Base-by-base conservation (phyloP, 1,140 invertebrate species). In the Nebria ingens region DNA sequence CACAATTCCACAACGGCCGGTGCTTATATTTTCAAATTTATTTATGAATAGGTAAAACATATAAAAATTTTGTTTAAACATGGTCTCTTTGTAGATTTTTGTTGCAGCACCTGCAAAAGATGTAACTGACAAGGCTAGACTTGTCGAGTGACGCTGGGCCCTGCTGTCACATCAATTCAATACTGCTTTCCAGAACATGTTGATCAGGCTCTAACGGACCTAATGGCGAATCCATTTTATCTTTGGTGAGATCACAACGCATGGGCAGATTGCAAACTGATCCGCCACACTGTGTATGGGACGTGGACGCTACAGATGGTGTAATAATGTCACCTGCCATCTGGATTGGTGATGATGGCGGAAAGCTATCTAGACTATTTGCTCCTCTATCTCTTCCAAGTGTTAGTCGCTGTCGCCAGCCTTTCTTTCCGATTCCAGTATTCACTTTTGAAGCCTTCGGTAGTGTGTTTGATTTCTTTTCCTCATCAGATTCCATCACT, bases 381-480 rank as follows among this genome's bases (percentile, higher is more conserved):
- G 15, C n/a, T 3, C 2, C 21, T 2, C 21, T 2, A 17, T 17
- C 2, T 6, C 21, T 3, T 2, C 15, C 52, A 23, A 19, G 15
- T 15, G 25, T 45, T 51, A 65, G n/a, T 63, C 58, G 19, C 57
- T 61, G 17, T 62, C 64, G 59, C 67, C 68, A 71, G 17, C 63
- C 60, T 54, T 66, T 68, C 58, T 62, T 66, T 20, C 21, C 21
- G 15, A 60, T 55, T 19, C 51, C 21, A 17, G 57, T 59, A 17
- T 53, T 45, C 40, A 58, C 64, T 53, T 65, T 68, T 13, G 56
- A 59, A 19, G 34, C 22, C 57, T 70, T 69, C 11, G 67, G 68
- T 17, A 70, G 56, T 2, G 68, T 70, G 54, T 66, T 69, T 0
- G 66, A 62, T 52, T 60, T 62, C 22, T 62, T 56, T n/a, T 52